Percentiles rank a stretch among this genome's conserved stretches.
Conservation (phyloP, 2,888 invertebrate species). For the Plebejus argus region DNA sequence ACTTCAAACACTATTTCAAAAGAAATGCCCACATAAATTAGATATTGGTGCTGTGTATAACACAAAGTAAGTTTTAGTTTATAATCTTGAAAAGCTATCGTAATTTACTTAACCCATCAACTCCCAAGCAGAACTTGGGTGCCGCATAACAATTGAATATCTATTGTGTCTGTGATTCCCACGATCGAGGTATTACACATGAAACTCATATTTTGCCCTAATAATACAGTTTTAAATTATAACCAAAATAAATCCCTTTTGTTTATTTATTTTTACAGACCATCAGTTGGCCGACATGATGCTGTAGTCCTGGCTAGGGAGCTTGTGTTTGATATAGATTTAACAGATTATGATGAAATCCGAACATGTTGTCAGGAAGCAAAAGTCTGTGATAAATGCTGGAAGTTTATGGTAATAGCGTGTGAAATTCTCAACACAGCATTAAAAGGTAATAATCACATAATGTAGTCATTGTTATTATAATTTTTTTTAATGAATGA, state of each 20-base stretch:
- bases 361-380: slow-evolving; percentile 95
- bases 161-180: no score
- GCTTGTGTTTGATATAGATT: slow-evolving; percentile 99
- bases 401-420: slow-evolving; percentile 97
- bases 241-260: not conserved
- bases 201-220: no score
- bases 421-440: slow-evolving; percentile 93
- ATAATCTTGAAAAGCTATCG: not conserved
- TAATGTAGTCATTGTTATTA: not conserved
- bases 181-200: no score
- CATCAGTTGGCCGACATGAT: slow-evolving; percentile 80
- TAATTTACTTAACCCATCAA: no score
- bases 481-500: not conserved
- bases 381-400: slow-evolving; percentile 95
- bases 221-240: not conserved
- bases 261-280: slow-evolving; percentile 60
- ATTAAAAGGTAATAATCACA: slow-evolving; percentile 83
- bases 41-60: slow-evolving; percentile 97
- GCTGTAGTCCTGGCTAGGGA: slow-evolving; percentile 87
- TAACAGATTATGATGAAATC: slow-evolving; percentile 99
- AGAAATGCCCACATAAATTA: slow-evolving; percentile 93
- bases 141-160: no score
- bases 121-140: no score
- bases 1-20: slow-evolving; percentile 89
- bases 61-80: slow-evolving; percentile 67